Evolutionary conservation across 2,113 vertebrate genomes (phyloP).

Genomic region (Hippoglossus stenolepis): DNA sequence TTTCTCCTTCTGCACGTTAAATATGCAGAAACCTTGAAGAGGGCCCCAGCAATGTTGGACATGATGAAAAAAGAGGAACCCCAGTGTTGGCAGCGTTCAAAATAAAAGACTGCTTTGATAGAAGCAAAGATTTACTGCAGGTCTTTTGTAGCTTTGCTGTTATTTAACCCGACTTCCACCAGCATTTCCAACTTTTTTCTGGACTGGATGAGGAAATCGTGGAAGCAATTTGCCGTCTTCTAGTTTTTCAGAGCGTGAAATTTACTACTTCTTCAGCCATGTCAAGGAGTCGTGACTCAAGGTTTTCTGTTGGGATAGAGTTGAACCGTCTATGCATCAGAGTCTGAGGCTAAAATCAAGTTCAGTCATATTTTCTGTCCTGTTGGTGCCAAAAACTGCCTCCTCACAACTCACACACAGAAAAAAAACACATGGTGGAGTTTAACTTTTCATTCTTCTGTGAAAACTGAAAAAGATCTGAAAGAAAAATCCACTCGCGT

Average conservation of each 20-base stretch:
- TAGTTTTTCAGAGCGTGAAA: slow-evolving; percentile 29
- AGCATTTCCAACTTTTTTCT: slow-evolving; percentile 7
- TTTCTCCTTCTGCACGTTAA: slow-evolving; percentile 40
- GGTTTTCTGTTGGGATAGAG: slow-evolving; percentile 19
- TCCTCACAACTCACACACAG: not conserved
- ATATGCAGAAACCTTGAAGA: slow-evolving; percentile 51
- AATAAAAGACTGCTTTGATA: slow-evolving; percentile 42
- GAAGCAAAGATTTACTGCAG: slow-evolving; percentile 29
- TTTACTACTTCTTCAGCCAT: slow-evolving; percentile 35
- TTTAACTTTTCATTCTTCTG: not conserved
- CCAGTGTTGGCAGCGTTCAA: slow-evolving; percentile 39
- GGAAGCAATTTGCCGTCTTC: slow-evolving; percentile 38
- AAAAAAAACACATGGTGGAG: not conserved
- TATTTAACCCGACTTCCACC: slow-evolving; percentile 27
- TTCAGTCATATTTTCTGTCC: slow-evolving; percentile 17
- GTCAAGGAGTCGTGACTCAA: slow-evolving; percentile 21
- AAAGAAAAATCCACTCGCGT: too few species aligned
- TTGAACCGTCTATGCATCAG: not conserved
- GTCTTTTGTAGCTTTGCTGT: slow-evolving; percentile 3
- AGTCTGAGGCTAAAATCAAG: slow-evolving; percentile 1
- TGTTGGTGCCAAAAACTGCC: slow-evolving; percentile 2
- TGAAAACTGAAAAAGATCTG: too few species aligned
- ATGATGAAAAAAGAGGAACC: slow-evolving; percentile 52
- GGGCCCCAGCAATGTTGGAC: slow-evolving; percentile 42
- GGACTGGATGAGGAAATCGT: not conserved